These are phyloP conservation scores for Anadara kagoshimensis DNA, from an alignment of 1,140 invertebrate species.

Conservation along the genomic window DNA sequence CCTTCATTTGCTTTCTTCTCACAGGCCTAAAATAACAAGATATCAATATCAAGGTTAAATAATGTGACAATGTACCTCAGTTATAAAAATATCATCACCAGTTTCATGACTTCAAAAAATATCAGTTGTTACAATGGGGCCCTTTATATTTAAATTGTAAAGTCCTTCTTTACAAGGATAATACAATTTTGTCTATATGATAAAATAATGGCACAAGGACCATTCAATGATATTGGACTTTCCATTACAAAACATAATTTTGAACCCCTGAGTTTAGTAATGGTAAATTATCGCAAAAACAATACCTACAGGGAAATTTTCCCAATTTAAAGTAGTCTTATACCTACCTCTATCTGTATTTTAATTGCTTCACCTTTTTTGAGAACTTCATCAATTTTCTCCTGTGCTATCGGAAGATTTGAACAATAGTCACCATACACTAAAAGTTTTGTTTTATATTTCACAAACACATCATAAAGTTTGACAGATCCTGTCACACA, in stretches of 20 bases:
- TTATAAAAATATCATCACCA: neutral
- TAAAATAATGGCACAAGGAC: no score
- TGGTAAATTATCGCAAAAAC: no score
- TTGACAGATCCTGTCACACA: slow-evolving; percentile 75
- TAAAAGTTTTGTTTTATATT: slow-evolving; percentile 91
- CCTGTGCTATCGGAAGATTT: slow-evolving; percentile 88
- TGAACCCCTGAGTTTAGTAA: no score
- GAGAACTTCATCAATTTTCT: slow-evolving; percentile 84
- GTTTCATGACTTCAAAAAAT: neutral
- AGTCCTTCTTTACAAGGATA: no score
- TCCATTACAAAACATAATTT: no score
- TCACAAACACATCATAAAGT: slow-evolving; percentile 80
- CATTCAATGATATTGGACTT: no score
- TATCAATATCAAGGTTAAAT: neutral
- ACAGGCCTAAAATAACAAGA: slow-evolving; percentile 82
- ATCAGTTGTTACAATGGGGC: no score
- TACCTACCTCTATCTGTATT: slow-evolving; percentile 77
- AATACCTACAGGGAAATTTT: no score
- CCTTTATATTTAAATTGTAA: no score
- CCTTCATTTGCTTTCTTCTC: slow-evolving; percentile 95
- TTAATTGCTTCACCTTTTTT: slow-evolving; percentile 78
- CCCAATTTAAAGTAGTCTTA: no score
- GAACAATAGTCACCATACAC: slow-evolving; percentile 97
- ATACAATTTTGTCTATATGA: no score
- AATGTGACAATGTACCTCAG: neutral